Evolutionary conservation across 2,888 invertebrate genomes (phyloP).

Genomic region (Drosophila falleni): DNA sequence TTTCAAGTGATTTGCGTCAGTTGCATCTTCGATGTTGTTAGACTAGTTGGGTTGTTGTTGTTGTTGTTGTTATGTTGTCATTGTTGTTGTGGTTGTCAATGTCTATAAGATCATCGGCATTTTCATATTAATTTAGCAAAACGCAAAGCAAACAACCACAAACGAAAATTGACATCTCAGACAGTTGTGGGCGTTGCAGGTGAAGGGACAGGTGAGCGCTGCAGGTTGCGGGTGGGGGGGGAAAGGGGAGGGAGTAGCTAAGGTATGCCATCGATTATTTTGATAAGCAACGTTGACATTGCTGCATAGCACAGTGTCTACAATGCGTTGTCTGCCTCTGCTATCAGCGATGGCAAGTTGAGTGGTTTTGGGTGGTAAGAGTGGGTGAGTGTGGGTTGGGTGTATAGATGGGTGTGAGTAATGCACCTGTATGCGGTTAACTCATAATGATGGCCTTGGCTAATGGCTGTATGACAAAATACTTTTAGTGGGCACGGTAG

Average conservation of each 20-base stretch:
- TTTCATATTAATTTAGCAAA: constrained; percentile 68
- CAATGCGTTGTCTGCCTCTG: constrained; percentile 34
- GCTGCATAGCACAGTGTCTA: constrained; percentile 44
- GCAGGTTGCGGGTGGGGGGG: neutral
- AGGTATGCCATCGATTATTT: constrained; percentile 66
- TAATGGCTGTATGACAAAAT: constrained; percentile 67
- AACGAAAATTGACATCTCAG: constrained; percentile 75
- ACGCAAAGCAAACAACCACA: constrained; percentile 65
- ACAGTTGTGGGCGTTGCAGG: constrained; percentile 30
- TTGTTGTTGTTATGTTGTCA: neutral
- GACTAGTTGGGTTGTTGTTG: constrained; percentile 4
- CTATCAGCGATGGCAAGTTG: constrained; percentile 31
- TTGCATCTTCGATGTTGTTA: constrained; percentile 18
- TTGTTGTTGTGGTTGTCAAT: constrained; percentile 11
- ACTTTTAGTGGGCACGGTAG: constrained; percentile 38
- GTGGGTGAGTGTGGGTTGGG: constrained; percentile 17
- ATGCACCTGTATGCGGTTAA: constrained; percentile 25
- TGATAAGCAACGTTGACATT: constrained; percentile 66
- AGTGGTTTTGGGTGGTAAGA: constrained; percentile 21
- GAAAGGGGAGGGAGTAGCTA: neutral
- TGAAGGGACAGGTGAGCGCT: constrained; percentile 7
- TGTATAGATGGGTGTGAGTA: constrained; percentile 11
- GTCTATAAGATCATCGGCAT: constrained; percentile 37
- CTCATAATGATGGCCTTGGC: constrained; percentile 60
- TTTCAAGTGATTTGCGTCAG: constrained; percentile 24